phyloP scores from a whole-genome alignment of 2,888 invertebrate genomes.

The Acanthosepion lycidas region DNA sequence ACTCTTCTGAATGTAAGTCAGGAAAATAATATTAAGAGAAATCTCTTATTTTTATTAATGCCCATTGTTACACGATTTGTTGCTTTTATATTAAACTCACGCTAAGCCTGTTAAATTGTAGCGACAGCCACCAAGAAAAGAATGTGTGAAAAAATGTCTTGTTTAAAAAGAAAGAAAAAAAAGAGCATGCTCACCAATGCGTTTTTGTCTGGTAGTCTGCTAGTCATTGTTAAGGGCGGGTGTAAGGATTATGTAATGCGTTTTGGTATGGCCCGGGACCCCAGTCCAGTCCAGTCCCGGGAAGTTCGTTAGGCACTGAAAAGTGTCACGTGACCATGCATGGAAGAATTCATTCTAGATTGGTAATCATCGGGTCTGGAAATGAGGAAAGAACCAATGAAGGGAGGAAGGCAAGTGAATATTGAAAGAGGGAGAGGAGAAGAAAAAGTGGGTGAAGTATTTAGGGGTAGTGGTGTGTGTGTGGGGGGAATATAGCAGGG shows the following conservation, averaged over 20 bases:
- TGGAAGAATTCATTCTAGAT: slow-evolving; percentile 21
- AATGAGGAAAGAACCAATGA: not conserved
- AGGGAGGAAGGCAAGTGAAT: not conserved
- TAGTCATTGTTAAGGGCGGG: not conserved
- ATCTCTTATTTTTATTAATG: too few species aligned
- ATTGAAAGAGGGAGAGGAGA: not conserved
- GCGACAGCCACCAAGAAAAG: too few species aligned
- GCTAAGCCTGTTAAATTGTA: too few species aligned
- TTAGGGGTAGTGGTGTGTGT: not conserved
- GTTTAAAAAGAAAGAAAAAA: too few species aligned
- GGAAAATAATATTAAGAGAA: too few species aligned
- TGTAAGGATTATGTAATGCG: not conserved
- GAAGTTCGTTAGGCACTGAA: not conserved
- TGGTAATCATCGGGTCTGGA: slow-evolving; percentile 21
- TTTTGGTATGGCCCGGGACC: not conserved
- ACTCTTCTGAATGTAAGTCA: too few species aligned
- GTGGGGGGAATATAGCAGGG: not conserved
- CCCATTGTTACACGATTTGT: too few species aligned
- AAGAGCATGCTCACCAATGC: too few species aligned
- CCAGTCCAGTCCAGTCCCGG: not conserved
- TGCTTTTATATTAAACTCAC: too few species aligned
- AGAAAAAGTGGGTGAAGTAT: not conserved
- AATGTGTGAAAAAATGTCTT: too few species aligned
- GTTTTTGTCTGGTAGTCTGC: too few species aligned
- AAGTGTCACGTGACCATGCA: slow-evolving; percentile 6